Base-by-base conservation (phyloP, 2,113 vertebrate genomes). In the Pampusana beccarii region DNA sequence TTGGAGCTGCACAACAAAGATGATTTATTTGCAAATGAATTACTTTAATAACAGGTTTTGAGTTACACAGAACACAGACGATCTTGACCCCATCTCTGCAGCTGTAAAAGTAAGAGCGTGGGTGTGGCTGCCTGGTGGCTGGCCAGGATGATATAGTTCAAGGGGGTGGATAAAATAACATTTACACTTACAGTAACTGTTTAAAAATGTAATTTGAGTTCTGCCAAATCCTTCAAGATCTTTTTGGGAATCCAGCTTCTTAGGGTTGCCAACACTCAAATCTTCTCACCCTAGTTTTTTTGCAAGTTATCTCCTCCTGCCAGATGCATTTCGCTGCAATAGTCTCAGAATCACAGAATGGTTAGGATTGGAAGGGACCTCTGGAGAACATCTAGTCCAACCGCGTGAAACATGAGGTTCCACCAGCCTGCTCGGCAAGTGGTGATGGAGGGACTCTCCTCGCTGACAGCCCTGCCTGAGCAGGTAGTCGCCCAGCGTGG, bases 111-210 rank as follows among this genome's bases (percentile, higher is more conserved):
- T 88, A 88, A 74, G 79, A 79, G 85, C 3, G 34, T 95, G 96
- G 97, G 97, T 96, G 97, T 91, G 91, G 94, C 79, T 93, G 81
- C 36, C 66, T 97, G 89, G 89, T 95, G 78, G 89, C 46, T 53
- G 48, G 93, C 97, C 97, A 97, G 93, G 87, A 94, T 87, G 93
- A 95, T 82, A 72, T 69, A 93, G 90, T 84, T 86, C 60, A 92
- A 97, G 96, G 91, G 87, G 96, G 96, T 0, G 96, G 97, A 95
- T 96, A 94, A 96, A 97, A 97, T 96, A 97, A 97, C 92, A 96
- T 97, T 97, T 96, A 96, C 92, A 86, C 96, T 96, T 94, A 95
- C 58, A 95, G 88, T 96, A 97, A 97, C 95, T 69, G 62, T 87
- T 95, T 89, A 96, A 95, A 97, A 97, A 97, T 97, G 95, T 87